Evolutionary conservation across 2,888 invertebrate genomes (phyloP), one percentile per base, ranked within the genome.

Genomic region (Biston betularia): DNA sequence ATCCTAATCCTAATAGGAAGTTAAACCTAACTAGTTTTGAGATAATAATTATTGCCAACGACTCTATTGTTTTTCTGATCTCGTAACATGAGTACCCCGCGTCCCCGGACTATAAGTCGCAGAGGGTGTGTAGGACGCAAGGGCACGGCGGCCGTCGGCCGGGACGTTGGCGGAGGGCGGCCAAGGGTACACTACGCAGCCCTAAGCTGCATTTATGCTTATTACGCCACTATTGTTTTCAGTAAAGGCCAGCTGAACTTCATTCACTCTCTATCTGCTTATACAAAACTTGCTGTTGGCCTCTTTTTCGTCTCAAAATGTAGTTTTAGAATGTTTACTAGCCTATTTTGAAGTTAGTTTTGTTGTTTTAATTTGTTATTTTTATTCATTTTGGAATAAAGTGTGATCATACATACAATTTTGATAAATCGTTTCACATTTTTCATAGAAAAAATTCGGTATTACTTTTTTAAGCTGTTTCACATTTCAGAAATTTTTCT

Each of bases 101-200:
- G 50, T n/a, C 58, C 48, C 63, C 15, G 6, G 62, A 48, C 75
- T 75, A 71, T 65, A 61, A 63, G 65, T 59, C 72, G 63, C 69
- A 79, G 74, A 85, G 85, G 86, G 89, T 87, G 86, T 82, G 84
- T 86, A 89, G 89, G 89, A 79, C 88, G 86, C 73, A 77, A 81
- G 88, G 88, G 85, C 89, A 78, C 57, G 56, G 79, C 82, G 83
- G 82, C 81, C 85, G 82, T 76, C 68, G 75, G 85, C 68, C 75
- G 86, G 90, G 89, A 77, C 73, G 76, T 72, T 86, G 87, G 79
- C 86, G 84, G 66, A 75, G 88, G 84, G 79, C 82, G 85, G 77
- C 85, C 89, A 90, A 90, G 91, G 91, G 90, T 89, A 88, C 73
- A 72, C 72, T 72, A 71, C 81, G 83, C 78, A 80, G 66, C 76